Base-by-base conservation (phyloP, 2,113 vertebrate species). In the Poeciliopsis retropinna region DNA sequence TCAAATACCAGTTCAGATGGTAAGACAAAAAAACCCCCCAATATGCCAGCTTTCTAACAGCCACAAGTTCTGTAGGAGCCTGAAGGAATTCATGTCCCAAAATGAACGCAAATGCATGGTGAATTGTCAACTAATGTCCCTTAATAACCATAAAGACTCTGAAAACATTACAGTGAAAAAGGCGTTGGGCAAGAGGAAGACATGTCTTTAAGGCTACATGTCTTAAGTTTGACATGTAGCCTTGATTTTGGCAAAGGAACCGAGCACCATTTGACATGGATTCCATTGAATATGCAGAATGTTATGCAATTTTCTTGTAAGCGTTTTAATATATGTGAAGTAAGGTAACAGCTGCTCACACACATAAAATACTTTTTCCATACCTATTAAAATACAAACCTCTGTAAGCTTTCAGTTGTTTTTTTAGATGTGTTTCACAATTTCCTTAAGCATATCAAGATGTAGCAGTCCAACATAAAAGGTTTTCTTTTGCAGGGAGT, bases 61-160 rank as follows among this genome's bases (percentile, higher is more conserved):
- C 74, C 73, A 15, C 81, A 88, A 76, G 80, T 70, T 74, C 39
- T 65, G 61, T 44, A 80, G 70, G 60, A 31, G 69, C 75, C 75
- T 79, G 63, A 72, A 82, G 86, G 85, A 88, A 76, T 66, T 72
- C 15, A 62, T 15, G 57, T 81, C 88, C 74, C 89, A 89, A 91
- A 91, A 77, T 89, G 85, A 89, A 88, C 69, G 75, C 89, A 93
- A 83, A 91, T 88, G 89, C 72, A 79, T 0, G 0, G 47, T 62
- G 67, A 68, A 57, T 79, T 71, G 72, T 76, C 63, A 77, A 71
- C 77, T 62, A 69, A 82, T 31, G 75, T 60, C 64, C 75, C 75
- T 72, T 75, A 77, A 77, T 65, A 25, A 84, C 54, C 64, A 69
- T 70, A 79, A 70, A 44, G 67, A 76, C 72, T 76, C 44, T 83